Conservation (phyloP, 2,888 invertebrate species). For the Alcis repandata region DNA sequence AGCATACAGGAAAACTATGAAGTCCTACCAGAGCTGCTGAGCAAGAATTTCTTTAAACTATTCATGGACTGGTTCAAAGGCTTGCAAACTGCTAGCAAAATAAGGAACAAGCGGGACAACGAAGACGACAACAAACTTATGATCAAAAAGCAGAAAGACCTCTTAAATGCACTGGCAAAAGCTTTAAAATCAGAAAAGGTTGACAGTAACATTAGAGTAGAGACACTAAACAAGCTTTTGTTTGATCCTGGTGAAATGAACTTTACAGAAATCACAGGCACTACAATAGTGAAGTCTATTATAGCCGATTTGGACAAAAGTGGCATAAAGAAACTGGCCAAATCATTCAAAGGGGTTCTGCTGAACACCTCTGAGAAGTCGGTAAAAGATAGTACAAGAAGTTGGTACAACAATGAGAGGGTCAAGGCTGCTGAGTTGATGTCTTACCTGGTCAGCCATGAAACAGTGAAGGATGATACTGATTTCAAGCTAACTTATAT, state of each 20-base stretch:
- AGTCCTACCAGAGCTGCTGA: conserved; percentile 86
- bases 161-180: conserved; percentile 82
- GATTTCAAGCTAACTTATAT: conserved; percentile 90
- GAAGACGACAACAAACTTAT: conserved; percentile 83
- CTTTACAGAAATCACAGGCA: conserved; percentile 90
- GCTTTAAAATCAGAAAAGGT: conserved; percentile 81
- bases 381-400: conserved; percentile 81
- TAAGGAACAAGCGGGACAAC: conserved; percentile 80
- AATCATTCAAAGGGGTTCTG: conserved; percentile 88
- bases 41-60: conserved; percentile 88
- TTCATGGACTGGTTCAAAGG: conserved; percentile 88
- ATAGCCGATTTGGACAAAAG: conserved; percentile 86
- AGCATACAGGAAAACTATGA: conserved; percentile 77
- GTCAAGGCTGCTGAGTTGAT: conserved; percentile 87
- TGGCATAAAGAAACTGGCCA: conserved; percentile 88
- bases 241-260: conserved; percentile 90
- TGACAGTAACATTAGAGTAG: conserved; percentile 83
- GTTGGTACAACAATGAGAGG: conserved; percentile 90
- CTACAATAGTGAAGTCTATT: conserved; percentile 88
- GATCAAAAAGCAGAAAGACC: conserved; percentile 85
- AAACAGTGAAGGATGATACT: conserved; percentile 83
- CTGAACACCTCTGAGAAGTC: conserved; percentile 84
- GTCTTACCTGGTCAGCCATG: conserved; percentile 84
- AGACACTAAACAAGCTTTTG: conserved; percentile 88
- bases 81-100: conserved; percentile 85